Evolutionary conservation across 2,797 vertebrate species (phyloP), one percentile per base, ranked within the genome.

Genomic region (Anisognathus igniventris): DNA sequence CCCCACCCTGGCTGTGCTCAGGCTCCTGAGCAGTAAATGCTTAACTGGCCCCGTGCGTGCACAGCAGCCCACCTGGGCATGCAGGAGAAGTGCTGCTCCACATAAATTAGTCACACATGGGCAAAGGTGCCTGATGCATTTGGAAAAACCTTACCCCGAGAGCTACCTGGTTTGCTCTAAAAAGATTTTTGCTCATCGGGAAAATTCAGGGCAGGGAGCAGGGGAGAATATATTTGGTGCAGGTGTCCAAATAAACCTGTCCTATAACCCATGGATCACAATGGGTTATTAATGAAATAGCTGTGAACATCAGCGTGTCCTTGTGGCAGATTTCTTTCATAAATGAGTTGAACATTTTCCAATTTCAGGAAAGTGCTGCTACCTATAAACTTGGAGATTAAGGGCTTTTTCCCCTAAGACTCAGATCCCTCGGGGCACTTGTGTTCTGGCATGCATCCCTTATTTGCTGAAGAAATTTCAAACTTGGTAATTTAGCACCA

Each of bases 361-460:
- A 95, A 93, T 80, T 96, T 93, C 88, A 74, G 92, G 95, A 91
- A 93, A 95, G 95, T 90, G 79, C 91, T 90, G 61, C 86, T 93
- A 88, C 88, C 93, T 96, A 87, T 95, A 97, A 97, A 92, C 88
- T 93, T 74, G 62, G 91, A 95, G 97, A 97, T 96, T 97, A 97
- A 96, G 84, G 86, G 71, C 54, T 84, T 96, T 95, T 92, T 13
- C 72, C 80, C 88, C 81, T 54, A 93, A 95, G 76, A 95, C 86
- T 88, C 40, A 61, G 80, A 92, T 88, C 96, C 82, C 96, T 79
- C 33, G 3, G 89, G 84, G 88, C 92, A 87, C 83, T 94, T 95
- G 56, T 96, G 85, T 95, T 96, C 96, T 94, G 88, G 93, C 92
- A 86, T 95, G 92, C 84, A 92, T 92, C 90, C 96, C 89, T 96